Base-by-base conservation (phyloP, 2,113 vertebrate species). In the Cardinalis cardinalis region DNA sequence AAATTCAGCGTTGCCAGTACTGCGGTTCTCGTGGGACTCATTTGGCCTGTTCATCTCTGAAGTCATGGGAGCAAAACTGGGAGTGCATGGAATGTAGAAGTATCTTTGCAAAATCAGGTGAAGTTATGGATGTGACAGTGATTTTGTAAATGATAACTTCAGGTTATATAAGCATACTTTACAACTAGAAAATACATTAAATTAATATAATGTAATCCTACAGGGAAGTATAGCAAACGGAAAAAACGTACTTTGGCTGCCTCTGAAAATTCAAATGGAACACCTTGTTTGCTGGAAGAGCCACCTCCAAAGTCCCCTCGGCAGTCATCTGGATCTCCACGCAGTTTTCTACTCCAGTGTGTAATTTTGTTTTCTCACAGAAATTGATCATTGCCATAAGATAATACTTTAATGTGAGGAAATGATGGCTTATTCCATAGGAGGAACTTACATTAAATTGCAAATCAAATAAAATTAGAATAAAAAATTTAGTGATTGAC, bases 11-110 rank as follows among this genome's bases (percentile, higher is more conserved):
- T 52, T 99, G 99, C 93, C 98, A 97, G 69, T 98, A 97, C 58
- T 99, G 99, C 49, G 99, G 99, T 55, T 99, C 99, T 83, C 98
- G 96, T 34, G 99, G 99, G 69, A 99, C 99, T 72, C 99, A 99
- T 90, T 95, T 98, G 94, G 98, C 98, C 49, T 99, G 99, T 96
- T 98, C 99, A 1, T 97, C 96, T 48, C 64, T 99, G 69, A 94
- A 74, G 34, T 63, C 97, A 68, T 95, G 98, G 87, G 97, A 98
- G 77, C 96, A 96, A 56, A 97, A 98, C 92, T 99, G 99, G 99
- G 98, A 98, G 51, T 99, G 99, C 90, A 8, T 59, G 36, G 99
- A 99, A 91, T 99, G 99, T 94, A 97, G 96, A 19, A 88, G 95
- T 87, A 98, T 98, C 32, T 96, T 97, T 14, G 98, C 98, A 66